Evolutionary conservation across 2,797 vertebrate species (phyloP), one percentile per base, ranked within the genome.

Genomic region (Anguilla pacifica): DNA sequence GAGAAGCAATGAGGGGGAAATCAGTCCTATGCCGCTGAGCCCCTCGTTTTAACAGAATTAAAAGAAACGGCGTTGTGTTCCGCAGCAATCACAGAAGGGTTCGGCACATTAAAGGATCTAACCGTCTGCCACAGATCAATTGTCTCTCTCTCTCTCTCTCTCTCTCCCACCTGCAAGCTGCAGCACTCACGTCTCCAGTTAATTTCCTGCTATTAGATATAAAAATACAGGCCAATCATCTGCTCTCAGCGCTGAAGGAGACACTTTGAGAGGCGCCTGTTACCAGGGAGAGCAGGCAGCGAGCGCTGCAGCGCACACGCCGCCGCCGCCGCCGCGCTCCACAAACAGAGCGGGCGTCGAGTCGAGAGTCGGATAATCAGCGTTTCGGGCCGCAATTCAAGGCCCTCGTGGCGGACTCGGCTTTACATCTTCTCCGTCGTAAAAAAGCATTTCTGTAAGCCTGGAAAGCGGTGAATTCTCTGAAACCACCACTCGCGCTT

Each of bases 211-310:
- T 94, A 95, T 94, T 95, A 94, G 93, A 95, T 95, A 94, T 94
- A 95, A 95, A 96, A 96, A 96, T 96, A 96, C 94, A 91, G 93
- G 94, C 95, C 96, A 96, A 96, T 96, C 93, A 88, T 51, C 87
- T 89, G 88, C 90, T 88, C 90, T 91, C 82, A 43, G 90, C 83
- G 39, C 90, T 91, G 90, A 90, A 94, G 93, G 90, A 95, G 93
- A 92, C 90, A 83, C 90, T 93, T 88, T 92, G 91, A 92, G 91
- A 89, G 79, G 90, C 51, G 91, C 39, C 92, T 95, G 96, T 96
- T 96, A 94, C 96, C 79, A 92, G 95, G 95, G 92, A 96, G 93
- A 96, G 92, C 90, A 90, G 57, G 19, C 61, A 6, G 39, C 22
- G 84, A 28, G 55, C 22, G 39, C 22, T 25, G 22, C 77, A 82